Conservation (phyloP, 2,113 vertebrate genomes). For the Larimichthys polyactis region DNA sequence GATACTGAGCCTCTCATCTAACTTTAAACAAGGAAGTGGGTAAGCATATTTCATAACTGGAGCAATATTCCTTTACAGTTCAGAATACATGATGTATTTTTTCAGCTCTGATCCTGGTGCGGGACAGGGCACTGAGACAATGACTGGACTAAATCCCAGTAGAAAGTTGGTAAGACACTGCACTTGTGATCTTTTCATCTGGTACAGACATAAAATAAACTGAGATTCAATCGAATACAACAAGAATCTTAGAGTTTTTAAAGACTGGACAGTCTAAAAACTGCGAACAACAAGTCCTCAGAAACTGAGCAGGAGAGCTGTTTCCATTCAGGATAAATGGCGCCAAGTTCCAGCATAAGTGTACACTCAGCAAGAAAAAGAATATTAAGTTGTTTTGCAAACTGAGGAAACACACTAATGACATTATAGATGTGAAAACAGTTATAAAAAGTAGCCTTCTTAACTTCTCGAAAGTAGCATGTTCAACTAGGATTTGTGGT, state of each 20-base stretch:
- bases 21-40: too few relatives aligned
- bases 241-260: not conserved
- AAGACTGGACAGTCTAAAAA: not conserved
- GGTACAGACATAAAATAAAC: constrained; percentile 1
- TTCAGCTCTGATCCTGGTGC: not conserved
- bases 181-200: not conserved
- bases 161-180: not conserved
- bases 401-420: constrained; percentile 10
- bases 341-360: not conserved
- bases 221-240: not conserved
- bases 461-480: constrained; percentile 2
- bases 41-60: not conserved
- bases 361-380: constrained; percentile 5
- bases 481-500: not conserved
- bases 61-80: not conserved
- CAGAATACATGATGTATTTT: not conserved
- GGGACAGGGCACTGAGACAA: not conserved
- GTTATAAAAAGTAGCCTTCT: not conserved
- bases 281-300: not conserved
- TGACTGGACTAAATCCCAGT: not conserved
- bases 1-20: not conserved
- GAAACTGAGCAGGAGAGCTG: not conserved
- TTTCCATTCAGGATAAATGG: constrained; percentile 1
- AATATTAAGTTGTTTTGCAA: not conserved
- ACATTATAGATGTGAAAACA: constrained; percentile 19